Base-by-base conservation (phyloP, 92 coral and sea anemone genomes). In the Zoanthus gigantus region DNA sequence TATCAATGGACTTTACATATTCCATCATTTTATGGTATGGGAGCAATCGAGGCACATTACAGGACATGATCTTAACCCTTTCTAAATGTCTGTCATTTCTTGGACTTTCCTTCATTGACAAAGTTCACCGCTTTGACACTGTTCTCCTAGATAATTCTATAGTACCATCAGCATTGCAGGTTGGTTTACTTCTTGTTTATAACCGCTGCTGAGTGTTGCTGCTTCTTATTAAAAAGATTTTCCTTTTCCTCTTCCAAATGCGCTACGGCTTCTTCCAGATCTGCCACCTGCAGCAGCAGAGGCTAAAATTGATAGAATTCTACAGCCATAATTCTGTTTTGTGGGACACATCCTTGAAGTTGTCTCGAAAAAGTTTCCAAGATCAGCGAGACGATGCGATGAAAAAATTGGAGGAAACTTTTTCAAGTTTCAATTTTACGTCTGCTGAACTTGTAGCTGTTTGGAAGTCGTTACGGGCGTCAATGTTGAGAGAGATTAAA, bases 11-110 rank as follows among this genome's bases (percentile, higher is more conserved):
- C 88, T 86, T 69, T 6, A 94, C 94, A 92, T 87, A 84, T 46
- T 86, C 92, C 92, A 92, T 94, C 93, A 94, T 82, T 90, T 80
- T 94, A 52, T 92, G 82, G 78, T 92, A 92, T 83, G 97, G 90
- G 52, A 94, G 85, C 74, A 94, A 79, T 63, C 89, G 91, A 83
- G 92, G 80, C 82, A 92, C 94, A 79, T 94, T 79, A 89, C 97
- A 94, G 77, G 93, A 92, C 93, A 92, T 94, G 42, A 94, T 86
- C 78, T 90, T 93, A 48, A 57, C 72, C 90, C 91, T 88, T 88
- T 88, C 91, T 56, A 87, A 52, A 54, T 72, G 34, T 53, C 84
- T 91, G 50, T 54, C 76, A 10, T 82, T 86, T 72, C 84, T 78
- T 71, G 37, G 85, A 67, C 87, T 87, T 58, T 84, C 74, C 71